A percentile compares a stretch with the other conserved stretches of the same genome.
phyloP scores from a whole-genome alignment of 1,140 invertebrate species.

The Ericerus pela region DNA sequence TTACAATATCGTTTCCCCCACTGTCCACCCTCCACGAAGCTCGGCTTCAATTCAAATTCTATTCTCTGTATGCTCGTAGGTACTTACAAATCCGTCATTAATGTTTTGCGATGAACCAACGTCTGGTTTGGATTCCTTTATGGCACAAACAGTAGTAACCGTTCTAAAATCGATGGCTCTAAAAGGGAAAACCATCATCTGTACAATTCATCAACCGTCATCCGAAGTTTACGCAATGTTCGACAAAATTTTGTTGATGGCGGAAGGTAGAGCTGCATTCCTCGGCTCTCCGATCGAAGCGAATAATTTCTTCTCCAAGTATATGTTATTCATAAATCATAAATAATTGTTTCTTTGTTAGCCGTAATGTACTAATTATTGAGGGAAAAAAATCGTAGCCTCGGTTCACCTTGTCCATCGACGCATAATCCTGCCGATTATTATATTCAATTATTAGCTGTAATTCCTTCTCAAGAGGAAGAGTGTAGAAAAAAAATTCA shows the following conservation, averaged over 20 bases:
- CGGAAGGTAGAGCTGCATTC: constrained; percentile 82
- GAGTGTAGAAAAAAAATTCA: constrained; percentile 56
- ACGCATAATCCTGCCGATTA: constrained; percentile 95
- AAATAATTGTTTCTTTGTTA: no score
- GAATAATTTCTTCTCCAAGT: constrained; percentile 65
- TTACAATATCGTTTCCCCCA: no score
- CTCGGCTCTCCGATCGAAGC: constrained; percentile 67
- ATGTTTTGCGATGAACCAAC: constrained; percentile 97
- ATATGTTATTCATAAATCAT: no score
- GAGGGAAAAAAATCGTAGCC: no score
- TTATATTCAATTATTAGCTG: constrained; percentile 78
- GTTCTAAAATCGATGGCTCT: constrained; percentile 60
- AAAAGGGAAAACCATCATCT: constrained; percentile 80
- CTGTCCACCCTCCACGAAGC: no score
- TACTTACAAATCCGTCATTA: constrained; percentile 83
- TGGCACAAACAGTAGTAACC: constrained; percentile 76
- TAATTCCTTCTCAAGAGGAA: constrained; percentile 65
- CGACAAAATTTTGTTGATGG: constrained; percentile 76
- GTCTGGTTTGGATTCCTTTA: constrained; percentile 69
- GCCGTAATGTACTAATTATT: no score
- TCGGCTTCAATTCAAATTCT: no score
- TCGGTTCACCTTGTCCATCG: constrained; percentile 57
- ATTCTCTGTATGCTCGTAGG: constrained; percentile 28
- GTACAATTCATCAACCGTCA: constrained; percentile 92
- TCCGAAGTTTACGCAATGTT: constrained; percentile 87